phyloP scores from a whole-genome alignment of 2,888 invertebrate species.

The Dioctria rufipes region DNA sequence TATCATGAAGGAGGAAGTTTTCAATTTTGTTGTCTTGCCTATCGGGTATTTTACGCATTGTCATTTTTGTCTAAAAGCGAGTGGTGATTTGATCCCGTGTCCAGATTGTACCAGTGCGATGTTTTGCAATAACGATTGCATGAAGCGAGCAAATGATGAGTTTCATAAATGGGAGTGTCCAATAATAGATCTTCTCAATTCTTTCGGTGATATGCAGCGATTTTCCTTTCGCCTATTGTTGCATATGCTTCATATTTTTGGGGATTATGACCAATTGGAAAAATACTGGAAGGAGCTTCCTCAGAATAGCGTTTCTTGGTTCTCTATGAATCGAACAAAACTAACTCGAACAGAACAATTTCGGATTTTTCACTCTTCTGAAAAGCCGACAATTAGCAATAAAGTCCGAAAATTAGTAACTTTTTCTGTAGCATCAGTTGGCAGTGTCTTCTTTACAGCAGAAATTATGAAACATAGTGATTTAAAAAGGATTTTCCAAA shows the following conservation, averaged over 20 bases:
- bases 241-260: background rate
- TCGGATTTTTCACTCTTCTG: background rate
- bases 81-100: background rate
- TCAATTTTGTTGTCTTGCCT: background rate
- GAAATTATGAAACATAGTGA: background rate
- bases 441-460: background rate
- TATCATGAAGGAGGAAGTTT: background rate
- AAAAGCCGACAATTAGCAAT: background rate
- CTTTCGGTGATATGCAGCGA: background rate
- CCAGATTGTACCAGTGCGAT: background rate
- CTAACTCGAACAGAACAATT: background rate
- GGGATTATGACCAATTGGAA: background rate
- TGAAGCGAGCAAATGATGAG: background rate
- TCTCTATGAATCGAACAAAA: background rate
- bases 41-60: background rate
- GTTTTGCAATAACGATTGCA: background rate
- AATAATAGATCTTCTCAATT: background rate
- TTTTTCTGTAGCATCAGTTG: background rate
- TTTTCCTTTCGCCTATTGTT: background rate
- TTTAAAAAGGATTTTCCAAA: background rate
- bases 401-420: background rate
- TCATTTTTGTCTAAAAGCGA: background rate
- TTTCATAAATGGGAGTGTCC: background rate
- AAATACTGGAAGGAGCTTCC: background rate
- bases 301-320: background rate